A percentile compares a stretch with the other conserved stretches of the same genome.
These are phyloP conservation scores for Rhinogobius similis DNA, from an alignment of 2,113 vertebrate genomes.

Conservation along the genomic window DNA sequence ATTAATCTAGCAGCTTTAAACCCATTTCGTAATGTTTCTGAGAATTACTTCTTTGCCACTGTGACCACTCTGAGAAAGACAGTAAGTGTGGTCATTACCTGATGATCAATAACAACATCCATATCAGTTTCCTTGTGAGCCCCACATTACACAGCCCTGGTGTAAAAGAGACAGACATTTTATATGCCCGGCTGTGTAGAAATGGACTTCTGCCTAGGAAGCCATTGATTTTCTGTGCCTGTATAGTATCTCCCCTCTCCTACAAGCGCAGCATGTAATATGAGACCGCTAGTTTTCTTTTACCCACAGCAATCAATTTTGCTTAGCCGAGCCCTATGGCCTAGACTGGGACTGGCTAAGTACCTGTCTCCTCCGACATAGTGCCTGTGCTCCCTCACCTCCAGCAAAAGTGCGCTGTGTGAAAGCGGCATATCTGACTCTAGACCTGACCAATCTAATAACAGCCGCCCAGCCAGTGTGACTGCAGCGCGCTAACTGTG, in stretches of 20 bases:
- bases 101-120: constrained; percentile 23
- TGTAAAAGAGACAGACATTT: constrained; percentile 31
- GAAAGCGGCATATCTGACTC: constrained; percentile 60
- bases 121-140: constrained; percentile 16
- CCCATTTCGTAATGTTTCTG: constrained; percentile 61
- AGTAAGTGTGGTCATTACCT: constrained; percentile 12
- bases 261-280: constrained; percentile 67
- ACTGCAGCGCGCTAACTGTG: constrained; percentile 42
- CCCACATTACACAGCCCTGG: constrained; percentile 13
- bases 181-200: constrained; percentile 35
- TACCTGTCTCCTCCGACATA: constrained; percentile 47
- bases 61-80: constrained; percentile 52
- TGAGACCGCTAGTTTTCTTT: constrained; percentile 64
- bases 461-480: constrained; percentile 40
- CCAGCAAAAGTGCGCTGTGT: constrained; percentile 45
- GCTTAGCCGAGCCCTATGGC: constrained; percentile 47
- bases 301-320: constrained; percentile 68
- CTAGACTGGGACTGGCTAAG: constrained; percentile 54
- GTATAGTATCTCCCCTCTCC: constrained; percentile 49
- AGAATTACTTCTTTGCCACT: constrained; percentile 71
- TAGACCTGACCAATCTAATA: constrained; percentile 51
- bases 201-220: constrained; percentile 44
- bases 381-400: constrained; percentile 18
- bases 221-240: constrained; percentile 64
- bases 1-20: constrained; percentile 72